Conservation (phyloP, 1,140 invertebrate genomes). For the Ooceraea biroi region DNA sequence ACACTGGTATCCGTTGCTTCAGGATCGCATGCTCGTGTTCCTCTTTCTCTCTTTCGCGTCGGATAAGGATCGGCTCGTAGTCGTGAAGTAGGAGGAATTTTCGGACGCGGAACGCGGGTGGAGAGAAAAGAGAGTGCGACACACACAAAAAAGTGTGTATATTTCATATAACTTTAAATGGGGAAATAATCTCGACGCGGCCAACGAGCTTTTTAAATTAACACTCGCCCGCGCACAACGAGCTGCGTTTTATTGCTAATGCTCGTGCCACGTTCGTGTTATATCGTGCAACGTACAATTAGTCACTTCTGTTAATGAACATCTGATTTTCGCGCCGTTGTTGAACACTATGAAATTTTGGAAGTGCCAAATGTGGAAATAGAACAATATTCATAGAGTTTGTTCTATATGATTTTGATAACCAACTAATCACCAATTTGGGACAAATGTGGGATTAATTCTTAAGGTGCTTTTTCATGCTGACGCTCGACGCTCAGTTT, state of each 20-base stretch:
- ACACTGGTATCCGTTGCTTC: conserved; percentile 37
- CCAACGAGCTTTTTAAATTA: conserved; percentile 59
- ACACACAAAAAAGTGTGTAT: conserved; percentile 29
- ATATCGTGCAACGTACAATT: conserved; percentile 36
- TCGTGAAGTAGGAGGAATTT: conserved; percentile 23
- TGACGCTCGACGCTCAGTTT: too few relatives aligned
- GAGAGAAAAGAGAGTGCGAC: conserved; percentile 7
- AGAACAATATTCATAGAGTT: too few relatives aligned
- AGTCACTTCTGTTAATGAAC: conserved; percentile 53
- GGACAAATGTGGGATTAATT: too few relatives aligned
- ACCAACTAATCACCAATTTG: too few relatives aligned
- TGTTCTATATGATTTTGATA: too few relatives aligned
- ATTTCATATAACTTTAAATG: conserved; percentile 61
- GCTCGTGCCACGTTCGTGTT: conserved; percentile 21
- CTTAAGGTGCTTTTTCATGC: too few relatives aligned
- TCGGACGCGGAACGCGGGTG: not conserved
- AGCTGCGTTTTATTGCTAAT: conserved; percentile 58
- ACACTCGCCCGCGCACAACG: conserved; percentile 34
- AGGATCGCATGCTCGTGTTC: conserved; percentile 7
- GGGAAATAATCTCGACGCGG: conserved; percentile 54
- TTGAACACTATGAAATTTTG: conserved; percentile 6
- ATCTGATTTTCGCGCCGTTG: conserved; percentile 53
- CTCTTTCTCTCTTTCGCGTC: not conserved
- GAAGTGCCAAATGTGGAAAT: conserved; percentile 1
- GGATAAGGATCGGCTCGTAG: conserved; percentile 37